These are phyloP conservation scores for Ecdyonurus torrentis DNA, from an alignment of 2,888 invertebrate genomes.

Conservation along the genomic window DNA sequence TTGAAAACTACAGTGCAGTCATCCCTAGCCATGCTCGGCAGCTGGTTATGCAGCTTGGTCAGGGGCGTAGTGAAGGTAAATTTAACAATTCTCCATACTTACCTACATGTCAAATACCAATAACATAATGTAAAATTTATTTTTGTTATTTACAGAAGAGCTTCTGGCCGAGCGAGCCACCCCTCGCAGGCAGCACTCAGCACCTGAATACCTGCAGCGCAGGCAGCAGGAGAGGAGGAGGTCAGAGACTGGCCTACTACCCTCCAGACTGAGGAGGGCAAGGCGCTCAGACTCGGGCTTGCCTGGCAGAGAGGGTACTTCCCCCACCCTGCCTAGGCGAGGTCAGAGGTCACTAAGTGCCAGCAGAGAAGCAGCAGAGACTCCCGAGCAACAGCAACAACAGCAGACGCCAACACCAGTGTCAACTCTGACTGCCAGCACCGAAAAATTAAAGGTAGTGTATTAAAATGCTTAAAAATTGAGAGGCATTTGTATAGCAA, in stretches of 20 bases:
- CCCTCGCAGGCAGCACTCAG: constrained; percentile 59
- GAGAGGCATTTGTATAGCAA: no score
- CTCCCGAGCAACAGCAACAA: not conserved
- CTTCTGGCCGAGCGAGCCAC: constrained; percentile 42
- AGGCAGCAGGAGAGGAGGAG: constrained; percentile 54
- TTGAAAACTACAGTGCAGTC: constrained; percentile 83
- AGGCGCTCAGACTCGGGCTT: constrained; percentile 20
- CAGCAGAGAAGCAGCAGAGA: constrained; percentile 19
- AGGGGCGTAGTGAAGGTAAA: constrained; percentile 51
- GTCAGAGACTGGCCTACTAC: constrained; percentile 41
- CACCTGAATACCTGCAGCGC: constrained; percentile 80
- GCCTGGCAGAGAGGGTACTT: not conserved
- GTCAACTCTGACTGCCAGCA: not conserved
- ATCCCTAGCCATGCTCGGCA: constrained; percentile 91
- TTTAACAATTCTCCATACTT: no score
- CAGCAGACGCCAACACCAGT: no score
- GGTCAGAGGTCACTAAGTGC: constrained; percentile 28
- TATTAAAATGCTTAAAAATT: no score
- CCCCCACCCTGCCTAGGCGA: constrained; percentile 27
- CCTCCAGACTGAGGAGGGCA: constrained; percentile 35
- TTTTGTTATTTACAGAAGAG: constrained; percentile 34
- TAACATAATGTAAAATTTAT: no score
- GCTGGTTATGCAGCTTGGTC: constrained; percentile 75
- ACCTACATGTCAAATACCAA: no score
- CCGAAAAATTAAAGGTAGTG: not conserved